Base-by-base conservation (phyloP, 64 coral and sea anemone genomes). In the Platygyra sinensis region DNA sequence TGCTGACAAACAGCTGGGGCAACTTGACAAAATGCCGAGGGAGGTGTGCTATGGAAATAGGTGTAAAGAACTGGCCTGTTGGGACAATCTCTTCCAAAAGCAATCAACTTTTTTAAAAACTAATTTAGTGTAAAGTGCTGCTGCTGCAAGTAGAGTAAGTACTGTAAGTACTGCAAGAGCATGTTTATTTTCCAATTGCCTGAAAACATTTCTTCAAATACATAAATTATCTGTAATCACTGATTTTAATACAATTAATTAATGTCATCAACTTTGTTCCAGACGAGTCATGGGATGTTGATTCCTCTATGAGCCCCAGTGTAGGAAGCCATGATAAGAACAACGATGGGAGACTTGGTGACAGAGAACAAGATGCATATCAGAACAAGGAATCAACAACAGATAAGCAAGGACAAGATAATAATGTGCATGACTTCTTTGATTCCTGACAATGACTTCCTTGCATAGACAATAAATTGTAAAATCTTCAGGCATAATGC, bases 371-470 rank as follows among this genome's bases (percentile, higher is more conserved):
- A 18, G 63, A 24, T 3, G 29, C 16, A 60, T 64, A 33, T 73
- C 22, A 88, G 50, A 52, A 92, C 10, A 32, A 73, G 38, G 67
- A 84, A 73, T 28, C 28, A 14, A n/a, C n/a, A n/a, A 83, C 67
- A 52, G 42, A 38, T 25, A 64, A 73, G 19, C 92, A 87, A 24
- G 27, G 72, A 51, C 49, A 94, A 12, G 20, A 42, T 8, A 85
- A 32, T 55, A 87, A 89, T 17, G 60, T 88, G 59, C 76, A 87
- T 61, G 89, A 92, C 31, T 95, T 95, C 83, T 91, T 87, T 91
- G 84, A 91, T 64, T 86, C 78, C n/a, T 91, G 64, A 80, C 62
- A 89, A 72, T 52, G 39, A 74, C 25, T 17, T 67, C 3, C 24
- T 19, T n/a, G 29, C 31, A n/a, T 38, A 72, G n/a, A 72, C 54